These are phyloP conservation scores for Penaeus monodon DNA, from an alignment of 2,888 invertebrate genomes.

Conservation along the genomic window DNA sequence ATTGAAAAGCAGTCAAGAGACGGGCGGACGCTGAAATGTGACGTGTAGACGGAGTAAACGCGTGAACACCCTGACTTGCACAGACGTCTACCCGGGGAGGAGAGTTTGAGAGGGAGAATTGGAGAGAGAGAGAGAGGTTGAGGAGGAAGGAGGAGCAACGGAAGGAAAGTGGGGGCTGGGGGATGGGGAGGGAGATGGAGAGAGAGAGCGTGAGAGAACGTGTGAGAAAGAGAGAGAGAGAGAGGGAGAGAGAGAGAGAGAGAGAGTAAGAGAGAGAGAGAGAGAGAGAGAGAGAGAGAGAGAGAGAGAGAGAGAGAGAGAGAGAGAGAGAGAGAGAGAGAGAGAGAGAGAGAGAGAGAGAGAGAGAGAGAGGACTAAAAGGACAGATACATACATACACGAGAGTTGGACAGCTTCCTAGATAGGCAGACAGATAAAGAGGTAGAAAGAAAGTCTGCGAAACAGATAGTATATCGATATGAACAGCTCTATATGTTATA, in stretches of 20 bases:
- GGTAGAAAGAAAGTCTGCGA: too few species aligned
- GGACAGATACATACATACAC: not conserved
- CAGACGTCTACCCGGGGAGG: too few species aligned
- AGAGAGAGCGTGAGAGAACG: not conserved
- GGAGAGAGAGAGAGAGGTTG: not conserved
- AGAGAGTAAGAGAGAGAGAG: not conserved
- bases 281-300: too few species aligned
- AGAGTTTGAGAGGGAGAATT: too few species aligned
- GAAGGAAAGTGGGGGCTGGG: not conserved
- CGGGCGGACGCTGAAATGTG: too few species aligned
- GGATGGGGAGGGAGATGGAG: not conserved
- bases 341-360: not conserved
- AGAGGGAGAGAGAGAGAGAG: not conserved
- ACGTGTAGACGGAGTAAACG: too few species aligned
- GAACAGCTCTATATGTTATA: too few species aligned
- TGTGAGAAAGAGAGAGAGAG: not conserved
- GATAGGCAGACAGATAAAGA: too few species aligned
- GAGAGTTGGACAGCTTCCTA: too few species aligned
- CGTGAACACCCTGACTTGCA: too few species aligned
- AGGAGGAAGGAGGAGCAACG: not conserved
- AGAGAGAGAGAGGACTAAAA: not conserved
- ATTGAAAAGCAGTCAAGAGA: too few species aligned
- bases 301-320: not conserved
- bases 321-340: not conserved
- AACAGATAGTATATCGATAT: too few species aligned